Evolutionary conservation across 2,797 vertebrate genomes (phyloP).

Genomic region (Nyctibius grandis): DNA sequence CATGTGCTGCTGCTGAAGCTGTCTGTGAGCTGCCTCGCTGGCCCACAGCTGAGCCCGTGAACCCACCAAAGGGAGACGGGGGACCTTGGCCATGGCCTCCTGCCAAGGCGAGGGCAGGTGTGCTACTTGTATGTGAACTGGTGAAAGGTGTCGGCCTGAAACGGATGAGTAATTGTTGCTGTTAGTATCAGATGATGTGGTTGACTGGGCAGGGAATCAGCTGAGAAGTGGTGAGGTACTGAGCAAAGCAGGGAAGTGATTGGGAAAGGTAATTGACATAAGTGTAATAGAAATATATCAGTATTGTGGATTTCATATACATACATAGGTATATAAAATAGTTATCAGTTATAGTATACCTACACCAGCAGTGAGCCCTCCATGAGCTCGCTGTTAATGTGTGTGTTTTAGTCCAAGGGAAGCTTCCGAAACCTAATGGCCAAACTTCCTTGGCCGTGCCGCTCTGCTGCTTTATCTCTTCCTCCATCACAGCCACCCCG

Average conservation of each 20-base stretch:
- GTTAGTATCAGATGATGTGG: not conserved
- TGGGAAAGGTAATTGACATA: not conserved
- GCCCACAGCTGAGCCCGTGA: not conserved
- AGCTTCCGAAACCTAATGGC: not conserved
- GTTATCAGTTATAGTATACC: not conserved
- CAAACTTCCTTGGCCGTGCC: not conserved
- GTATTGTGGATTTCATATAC: not conserved
- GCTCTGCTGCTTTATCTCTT: not conserved
- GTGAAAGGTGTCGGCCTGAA: not conserved
- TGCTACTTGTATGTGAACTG: too few species aligned
- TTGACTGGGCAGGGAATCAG: not conserved
- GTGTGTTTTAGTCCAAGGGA: not conserved
- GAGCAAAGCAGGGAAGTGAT: not conserved
- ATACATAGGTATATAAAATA: fast-evolving
- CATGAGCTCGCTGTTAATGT: fast-evolving
- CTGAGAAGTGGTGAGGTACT: not conserved
- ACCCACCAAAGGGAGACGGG: fast-evolving
- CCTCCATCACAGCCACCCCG: fast-evolving
- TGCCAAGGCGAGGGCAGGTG: fast-evolving
- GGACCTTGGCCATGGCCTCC: not conserved
- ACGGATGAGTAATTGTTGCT: not conserved
- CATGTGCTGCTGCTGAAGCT: not conserved
- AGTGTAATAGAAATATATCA: not conserved
- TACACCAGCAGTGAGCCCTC: not conserved
- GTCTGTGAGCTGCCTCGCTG: fast-evolving